A percentile compares a stretch with the other conserved stretches of the same genome.
Evolutionary conservation across 2,888 invertebrate species (phyloP).

Genomic region (Ophion costatus): DNA sequence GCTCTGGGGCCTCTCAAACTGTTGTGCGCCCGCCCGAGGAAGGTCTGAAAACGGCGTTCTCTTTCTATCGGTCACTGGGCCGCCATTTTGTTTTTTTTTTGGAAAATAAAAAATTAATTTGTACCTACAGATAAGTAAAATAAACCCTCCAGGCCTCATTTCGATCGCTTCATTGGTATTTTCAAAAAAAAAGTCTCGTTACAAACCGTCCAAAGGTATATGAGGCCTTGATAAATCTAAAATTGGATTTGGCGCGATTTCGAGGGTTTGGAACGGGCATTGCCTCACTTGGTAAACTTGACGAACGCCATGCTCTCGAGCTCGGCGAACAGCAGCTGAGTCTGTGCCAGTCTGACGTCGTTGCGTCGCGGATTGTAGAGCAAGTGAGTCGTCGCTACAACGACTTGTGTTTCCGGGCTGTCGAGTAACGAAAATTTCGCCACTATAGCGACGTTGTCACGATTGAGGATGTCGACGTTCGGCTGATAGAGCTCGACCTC

Average conservation of each 20-base stretch:
- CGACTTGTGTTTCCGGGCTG: conserved; percentile 85
- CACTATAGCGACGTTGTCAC: conserved; percentile 95
- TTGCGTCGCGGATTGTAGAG: conserved; percentile 95
- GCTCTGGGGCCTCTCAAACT: no score
- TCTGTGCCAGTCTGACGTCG: conserved; percentile 95
- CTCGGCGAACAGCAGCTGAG: conserved; percentile 92
- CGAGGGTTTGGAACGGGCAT: neutral
- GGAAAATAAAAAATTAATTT: no score
- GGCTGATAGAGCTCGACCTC: conserved; percentile 90
- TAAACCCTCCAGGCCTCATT: no score
- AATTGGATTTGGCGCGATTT: no score
- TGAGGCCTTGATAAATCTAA: neutral
- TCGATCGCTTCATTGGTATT: no score
- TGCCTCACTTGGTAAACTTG: conserved; percentile 77
- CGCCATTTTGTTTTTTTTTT: no score
- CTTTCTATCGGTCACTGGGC: no score
- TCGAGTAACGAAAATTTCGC: conserved; percentile 88
- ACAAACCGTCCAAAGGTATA: no score
- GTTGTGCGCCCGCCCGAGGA: no score
- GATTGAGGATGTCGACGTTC: conserved; percentile 88
- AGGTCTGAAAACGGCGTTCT: no score
- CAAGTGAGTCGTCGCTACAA: conserved; percentile 97
- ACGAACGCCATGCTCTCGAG: conserved; percentile 90
- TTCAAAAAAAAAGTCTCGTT: neutral
- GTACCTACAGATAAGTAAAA: no score